phyloP scores from a whole-genome alignment of 1,140 invertebrate species.

The Acromyrmex charruanus region DNA sequence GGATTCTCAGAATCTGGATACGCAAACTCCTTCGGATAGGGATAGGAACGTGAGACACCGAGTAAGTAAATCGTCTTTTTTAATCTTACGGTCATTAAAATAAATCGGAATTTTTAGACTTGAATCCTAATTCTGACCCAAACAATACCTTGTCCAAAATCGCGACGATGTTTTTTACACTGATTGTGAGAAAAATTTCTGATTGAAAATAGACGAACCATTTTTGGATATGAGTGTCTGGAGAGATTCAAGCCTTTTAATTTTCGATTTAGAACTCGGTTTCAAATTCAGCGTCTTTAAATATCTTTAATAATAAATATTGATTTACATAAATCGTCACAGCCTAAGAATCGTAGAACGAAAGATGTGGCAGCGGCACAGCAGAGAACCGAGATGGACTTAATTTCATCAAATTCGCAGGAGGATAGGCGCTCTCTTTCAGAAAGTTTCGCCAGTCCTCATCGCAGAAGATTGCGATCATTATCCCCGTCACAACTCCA shows the following conservation, averaged over 20 bases:
- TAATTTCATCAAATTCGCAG: constrained; percentile 47
- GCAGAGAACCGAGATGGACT: constrained; percentile 37
- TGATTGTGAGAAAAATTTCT: too few relatives aligned
- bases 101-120: not conserved
- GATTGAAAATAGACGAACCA: too few relatives aligned
- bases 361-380: constrained; percentile 42
- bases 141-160: too few relatives aligned
- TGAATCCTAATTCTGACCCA: not conserved
- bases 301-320: not conserved
- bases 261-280: not conserved
- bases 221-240: too few relatives aligned
- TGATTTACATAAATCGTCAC: constrained; percentile 26
- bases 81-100: not conserved
- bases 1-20: constrained; percentile 38
- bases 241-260: not conserved
- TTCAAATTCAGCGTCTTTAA: not conserved
- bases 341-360: constrained; percentile 56
- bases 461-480: constrained; percentile 69
- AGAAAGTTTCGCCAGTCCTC: constrained; percentile 52
- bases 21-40: constrained; percentile 9
- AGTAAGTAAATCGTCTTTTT: constrained; percentile 6
- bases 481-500: constrained; percentile 67
- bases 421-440: not conserved
- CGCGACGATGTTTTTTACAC: too few relatives aligned
- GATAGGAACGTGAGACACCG: constrained; percentile 23